Evolutionary conservation across 2,888 invertebrate genomes (phyloP), one percentile per base, ranked within the genome.

Genomic region (Cetonia aurata): DNA sequence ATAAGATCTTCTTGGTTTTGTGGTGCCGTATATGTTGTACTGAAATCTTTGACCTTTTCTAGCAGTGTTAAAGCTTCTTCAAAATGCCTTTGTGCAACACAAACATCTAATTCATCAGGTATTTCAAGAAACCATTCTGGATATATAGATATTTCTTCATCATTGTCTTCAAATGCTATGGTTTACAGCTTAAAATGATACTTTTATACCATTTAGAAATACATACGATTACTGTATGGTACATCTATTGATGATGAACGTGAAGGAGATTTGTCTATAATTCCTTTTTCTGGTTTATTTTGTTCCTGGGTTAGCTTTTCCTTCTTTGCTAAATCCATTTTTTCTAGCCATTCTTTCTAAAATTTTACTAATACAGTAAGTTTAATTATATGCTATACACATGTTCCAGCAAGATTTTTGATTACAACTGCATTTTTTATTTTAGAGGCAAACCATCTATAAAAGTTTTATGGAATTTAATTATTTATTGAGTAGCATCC

Each of bases 11-110:
- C 81, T 56, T 83, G 82, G 65, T 84, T 83, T 75, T 74, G 78
- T 1, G 70, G 72, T 6, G 74, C 69, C 12, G 71, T 71, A 65
- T 79, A 79, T 65, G 80, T 78, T 65, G 83, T 73, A 31, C 91
- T 81, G 78, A 88, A 90, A 6, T 87, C 85, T 72, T 88, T 87
- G 0, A 89, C 87, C 78, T 90, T 91, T 76, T 93, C 92, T 76
- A 98, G 89, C 12, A 96, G 86, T 74, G 90, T 89, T 75, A 96
- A 92, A 0, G 97, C 96, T 80, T 95, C 95, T 83, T 97, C 96
- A 81, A 98, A 98, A 84, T 98, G 96, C 77, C 98, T 89, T 84
- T 98, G 96, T 0, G 98, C 98, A 75, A 98, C 94, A 78, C 93
- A 90, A 12, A 98, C 96, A 86, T 99, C 97, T 67, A 99, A 86